A percentile compares a stretch with the other conserved stretches of the same genome.
phyloP scores from a whole-genome alignment of 1,140 invertebrate genomes.

The Asobara japonica region DNA sequence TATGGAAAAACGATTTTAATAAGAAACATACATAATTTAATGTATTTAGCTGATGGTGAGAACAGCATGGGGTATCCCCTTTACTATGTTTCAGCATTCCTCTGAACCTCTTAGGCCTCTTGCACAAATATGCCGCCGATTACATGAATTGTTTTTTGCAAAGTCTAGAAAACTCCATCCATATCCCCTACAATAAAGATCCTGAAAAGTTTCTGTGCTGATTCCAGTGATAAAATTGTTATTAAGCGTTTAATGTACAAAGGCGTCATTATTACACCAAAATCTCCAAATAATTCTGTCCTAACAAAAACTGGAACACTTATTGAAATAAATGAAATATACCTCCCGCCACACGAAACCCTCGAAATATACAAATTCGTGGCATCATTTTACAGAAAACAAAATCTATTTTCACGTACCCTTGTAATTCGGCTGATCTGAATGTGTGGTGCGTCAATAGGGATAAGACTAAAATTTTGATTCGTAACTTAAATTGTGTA shows the following conservation, averaged over 20 bases:
- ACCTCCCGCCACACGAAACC: background rate
- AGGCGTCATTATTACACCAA: background rate
- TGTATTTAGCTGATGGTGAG: constrained; percentile 30
- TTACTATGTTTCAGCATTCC: constrained; percentile 1
- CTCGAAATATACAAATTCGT: background rate
- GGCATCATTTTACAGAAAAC: background rate
- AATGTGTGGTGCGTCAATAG: background rate
- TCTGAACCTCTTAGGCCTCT: constrained; percentile 7
- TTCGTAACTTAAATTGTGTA: background rate
- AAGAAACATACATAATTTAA: constrained; percentile 37
- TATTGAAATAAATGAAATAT: background rate
- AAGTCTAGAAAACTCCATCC: background rate
- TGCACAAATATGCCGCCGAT: constrained; percentile 10
- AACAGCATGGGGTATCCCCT: constrained; percentile 12
- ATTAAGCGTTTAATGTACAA: background rate
- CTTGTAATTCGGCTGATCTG: background rate
- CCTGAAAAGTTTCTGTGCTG: background rate
- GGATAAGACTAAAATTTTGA: background rate
- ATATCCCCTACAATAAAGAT: background rate
- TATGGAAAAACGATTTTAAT: constrained; percentile 29
- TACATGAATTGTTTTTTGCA: background rate
- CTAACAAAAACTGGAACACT: background rate
- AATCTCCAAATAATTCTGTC: background rate
- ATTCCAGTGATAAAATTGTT: background rate
- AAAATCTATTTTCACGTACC: background rate